These are phyloP conservation scores for Stenopsyche tienmushanensis DNA, from an alignment of 1,140 invertebrate genomes.

Conservation along the genomic window DNA sequence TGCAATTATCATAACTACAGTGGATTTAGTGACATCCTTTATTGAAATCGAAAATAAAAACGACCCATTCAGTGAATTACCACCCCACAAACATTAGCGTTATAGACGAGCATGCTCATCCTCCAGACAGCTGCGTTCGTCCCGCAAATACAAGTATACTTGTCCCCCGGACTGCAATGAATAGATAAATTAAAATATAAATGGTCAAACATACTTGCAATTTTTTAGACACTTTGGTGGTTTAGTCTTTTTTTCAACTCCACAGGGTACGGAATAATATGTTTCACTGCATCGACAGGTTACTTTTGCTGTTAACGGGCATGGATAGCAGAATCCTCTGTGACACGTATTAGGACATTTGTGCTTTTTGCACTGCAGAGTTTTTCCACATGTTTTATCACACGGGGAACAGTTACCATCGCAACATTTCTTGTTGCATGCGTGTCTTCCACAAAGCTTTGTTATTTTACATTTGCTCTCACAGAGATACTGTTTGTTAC, in stretches of 20 bases:
- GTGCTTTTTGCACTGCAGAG: slow-evolving; percentile 82
- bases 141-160: too few relatives aligned
- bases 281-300: slow-evolving; percentile 82
- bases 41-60: too few relatives aligned
- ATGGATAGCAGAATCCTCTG: slow-evolving; percentile 88
- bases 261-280: slow-evolving; percentile 81
- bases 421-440: slow-evolving; percentile 89
- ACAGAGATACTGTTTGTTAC: slow-evolving; percentile 83
- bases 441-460: slow-evolving; percentile 81
- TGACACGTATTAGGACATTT: slow-evolving; percentile 87
- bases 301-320: slow-evolving; percentile 73
- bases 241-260: slow-evolving; percentile 71
- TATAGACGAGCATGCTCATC: too few relatives aligned
- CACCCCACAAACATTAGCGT: too few relatives aligned
- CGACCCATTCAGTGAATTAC: too few relatives aligned
- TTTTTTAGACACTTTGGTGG: slow-evolving; percentile 74
- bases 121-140: too few relatives aligned
- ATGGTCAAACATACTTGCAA: slow-evolving; percentile 65
- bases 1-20: too few relatives aligned
- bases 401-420: slow-evolving; percentile 82
- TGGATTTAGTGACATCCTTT: too few relatives aligned
- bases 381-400: slow-evolving; percentile 83
- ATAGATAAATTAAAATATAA: too few relatives aligned
- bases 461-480: slow-evolving; percentile 85
- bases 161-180: too few relatives aligned